Percentiles rank a stretch among this genome's conserved stretches.
Evolutionary conservation across 2,888 invertebrate species (phyloP).

Genomic region (Iselma pallidipennis): DNA sequence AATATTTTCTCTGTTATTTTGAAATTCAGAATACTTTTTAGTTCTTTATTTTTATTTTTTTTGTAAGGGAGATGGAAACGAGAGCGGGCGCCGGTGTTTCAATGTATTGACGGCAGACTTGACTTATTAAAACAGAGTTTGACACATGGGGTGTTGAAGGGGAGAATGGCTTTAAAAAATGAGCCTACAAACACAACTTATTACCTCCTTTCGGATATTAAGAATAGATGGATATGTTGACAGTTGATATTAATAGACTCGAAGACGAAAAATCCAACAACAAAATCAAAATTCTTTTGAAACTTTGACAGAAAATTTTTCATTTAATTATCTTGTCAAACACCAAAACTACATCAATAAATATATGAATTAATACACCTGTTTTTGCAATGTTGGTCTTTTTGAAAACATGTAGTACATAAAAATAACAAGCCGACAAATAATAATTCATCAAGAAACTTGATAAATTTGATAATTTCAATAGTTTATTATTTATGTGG

Average conservation of each 20-base stretch:
- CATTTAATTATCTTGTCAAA: neutral
- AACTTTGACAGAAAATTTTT: neutral
- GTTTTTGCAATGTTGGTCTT: neutral
- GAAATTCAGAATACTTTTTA: too few species aligned
- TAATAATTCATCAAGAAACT: too few species aligned
- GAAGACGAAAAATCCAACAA: neutral
- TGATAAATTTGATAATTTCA: neutral
- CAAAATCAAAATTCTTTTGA: neutral
- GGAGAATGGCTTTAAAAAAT: constrained; percentile 50
- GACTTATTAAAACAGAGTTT: constrained; percentile 54
- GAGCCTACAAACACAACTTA: constrained; percentile 47
- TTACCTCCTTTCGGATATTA: constrained; percentile 9
- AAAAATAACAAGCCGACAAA: too few species aligned
- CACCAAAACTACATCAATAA: neutral
- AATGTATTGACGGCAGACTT: constrained; percentile 45
- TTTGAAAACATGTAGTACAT: too few species aligned
- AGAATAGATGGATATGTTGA: neutral
- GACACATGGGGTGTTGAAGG: constrained; percentile 55
- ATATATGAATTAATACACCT: neutral
- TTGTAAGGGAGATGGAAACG: neutral
- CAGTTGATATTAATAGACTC: neutral
- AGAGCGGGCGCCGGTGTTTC: constrained; percentile 40
- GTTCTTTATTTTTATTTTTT: neutral
- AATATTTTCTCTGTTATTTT: too few species aligned
- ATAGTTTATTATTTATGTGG: neutral